These are phyloP conservation scores for Trissolcus japonicus DNA, from an alignment of 2,888 invertebrate species.

Conservation along the genomic window DNA sequence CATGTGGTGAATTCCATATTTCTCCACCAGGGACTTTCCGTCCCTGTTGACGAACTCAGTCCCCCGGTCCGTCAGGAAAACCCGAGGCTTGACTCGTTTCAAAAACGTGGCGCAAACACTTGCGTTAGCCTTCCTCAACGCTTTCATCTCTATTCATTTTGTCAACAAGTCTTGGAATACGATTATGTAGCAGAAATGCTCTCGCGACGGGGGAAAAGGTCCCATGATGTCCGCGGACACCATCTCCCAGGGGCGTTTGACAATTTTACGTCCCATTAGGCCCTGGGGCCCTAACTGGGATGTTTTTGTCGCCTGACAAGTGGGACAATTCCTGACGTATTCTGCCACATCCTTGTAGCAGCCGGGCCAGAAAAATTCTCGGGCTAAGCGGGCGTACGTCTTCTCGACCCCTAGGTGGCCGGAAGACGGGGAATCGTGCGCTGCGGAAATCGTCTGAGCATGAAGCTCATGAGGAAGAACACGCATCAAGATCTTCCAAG, in stretches of 20 bases:
- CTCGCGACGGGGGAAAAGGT: too few relatives aligned
- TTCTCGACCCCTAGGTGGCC: neutral
- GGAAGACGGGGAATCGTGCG: neutral
- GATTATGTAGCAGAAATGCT: too few relatives aligned
- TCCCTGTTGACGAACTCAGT: too few relatives aligned
- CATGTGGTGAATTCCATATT: too few relatives aligned
- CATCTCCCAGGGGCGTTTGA: neutral
- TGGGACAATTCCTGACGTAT: neutral
- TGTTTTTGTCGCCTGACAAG: neutral
- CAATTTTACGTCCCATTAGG: neutral
- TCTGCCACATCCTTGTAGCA: constrained; percentile 19
- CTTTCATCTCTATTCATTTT: too few relatives aligned
- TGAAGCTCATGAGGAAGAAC: neutral
- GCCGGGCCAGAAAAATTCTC: constrained; percentile 10
- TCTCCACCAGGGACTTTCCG: too few relatives aligned
- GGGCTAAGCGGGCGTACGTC: neutral
- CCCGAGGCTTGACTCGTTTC: too few relatives aligned
- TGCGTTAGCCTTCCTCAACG: too few relatives aligned
- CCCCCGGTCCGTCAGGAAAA: too few relatives aligned
- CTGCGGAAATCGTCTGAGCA: neutral
- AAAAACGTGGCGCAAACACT: too few relatives aligned
- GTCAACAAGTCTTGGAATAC: too few relatives aligned
- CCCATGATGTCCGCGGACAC: too few relatives aligned
- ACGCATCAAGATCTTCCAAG: neutral
- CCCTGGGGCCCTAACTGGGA: neutral